Evolutionary conservation across 2,797 vertebrate genomes (phyloP).

Genomic region (Rallus crepitans): DNA sequence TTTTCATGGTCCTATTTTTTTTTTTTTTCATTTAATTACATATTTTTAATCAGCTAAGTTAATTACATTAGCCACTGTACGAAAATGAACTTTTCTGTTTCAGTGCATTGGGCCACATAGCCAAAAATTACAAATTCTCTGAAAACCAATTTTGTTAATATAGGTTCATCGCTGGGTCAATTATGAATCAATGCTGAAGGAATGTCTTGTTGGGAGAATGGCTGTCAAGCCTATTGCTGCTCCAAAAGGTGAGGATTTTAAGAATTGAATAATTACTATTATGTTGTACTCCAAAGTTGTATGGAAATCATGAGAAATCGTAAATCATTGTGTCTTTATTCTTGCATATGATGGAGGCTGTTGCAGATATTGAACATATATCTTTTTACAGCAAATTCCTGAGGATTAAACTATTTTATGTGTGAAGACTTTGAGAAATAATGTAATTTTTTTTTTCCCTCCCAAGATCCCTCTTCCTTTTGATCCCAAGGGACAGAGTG

Average conservation of each 20-base stretch:
- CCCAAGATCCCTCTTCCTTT: background rate
- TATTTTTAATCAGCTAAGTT: background rate
- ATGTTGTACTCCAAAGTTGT: background rate
- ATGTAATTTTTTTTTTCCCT: background rate
- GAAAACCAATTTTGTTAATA: background rate
- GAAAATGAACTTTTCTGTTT: background rate
- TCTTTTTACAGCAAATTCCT: background rate
- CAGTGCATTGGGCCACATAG: background rate
- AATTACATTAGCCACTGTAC: background rate
- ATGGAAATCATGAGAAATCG: background rate
- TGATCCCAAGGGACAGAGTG: background rate
- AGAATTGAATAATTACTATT: background rate
- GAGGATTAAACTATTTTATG: background rate
- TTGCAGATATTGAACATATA: background rate
- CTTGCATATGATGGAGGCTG: background rate
- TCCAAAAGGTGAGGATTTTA: slow-evolving; percentile 83
- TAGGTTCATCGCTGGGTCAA: slow-evolving; percentile 98
- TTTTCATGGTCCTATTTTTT: background rate
- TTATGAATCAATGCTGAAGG: slow-evolving; percentile 97
- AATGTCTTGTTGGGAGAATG: slow-evolving; percentile 95
- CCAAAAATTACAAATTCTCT: background rate
- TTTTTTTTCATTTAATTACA: background rate
- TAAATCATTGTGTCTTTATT: background rate
- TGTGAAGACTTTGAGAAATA: background rate
- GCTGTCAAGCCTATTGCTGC: slow-evolving; percentile 77